These are phyloP conservation scores for Poeciliopsis occidentalis DNA, from an alignment of 2,113 vertebrate genomes.

Conservation along the genomic window DNA sequence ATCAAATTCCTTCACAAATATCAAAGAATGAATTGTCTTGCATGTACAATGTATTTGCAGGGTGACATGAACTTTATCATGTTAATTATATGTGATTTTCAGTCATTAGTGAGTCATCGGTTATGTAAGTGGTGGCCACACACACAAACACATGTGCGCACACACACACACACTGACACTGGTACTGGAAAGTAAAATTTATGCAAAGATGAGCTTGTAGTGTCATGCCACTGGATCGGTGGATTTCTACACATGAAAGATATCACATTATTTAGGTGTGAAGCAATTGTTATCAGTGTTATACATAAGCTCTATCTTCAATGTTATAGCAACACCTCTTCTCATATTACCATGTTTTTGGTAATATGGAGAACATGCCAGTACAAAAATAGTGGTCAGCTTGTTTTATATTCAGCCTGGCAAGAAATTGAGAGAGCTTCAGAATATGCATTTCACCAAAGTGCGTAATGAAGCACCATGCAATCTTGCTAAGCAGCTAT, in stretches of 20 bases:
- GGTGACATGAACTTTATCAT: conserved; percentile 62
- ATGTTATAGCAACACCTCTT: background rate
- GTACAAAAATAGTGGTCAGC: background rate
- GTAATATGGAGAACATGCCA: background rate
- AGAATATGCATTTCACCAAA: background rate
- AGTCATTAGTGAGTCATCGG: conserved; percentile 63
- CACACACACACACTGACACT: conserved; percentile 16
- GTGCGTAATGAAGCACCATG: background rate
- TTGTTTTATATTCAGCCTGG: background rate
- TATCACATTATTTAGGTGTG: conserved; percentile 15
- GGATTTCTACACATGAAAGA: conserved; percentile 14
- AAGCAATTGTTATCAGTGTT: conserved; percentile 9
- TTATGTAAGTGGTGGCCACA: conserved; percentile 58
- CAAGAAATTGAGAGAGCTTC: background rate
- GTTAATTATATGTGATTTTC: conserved; percentile 66
- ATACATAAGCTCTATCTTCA: conserved; percentile 6
- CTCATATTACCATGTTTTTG: background rate
- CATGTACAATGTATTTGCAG: conserved; percentile 35
- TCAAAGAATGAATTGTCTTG: conserved; percentile 34
- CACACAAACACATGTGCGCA: background rate
- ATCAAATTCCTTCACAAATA: conserved; percentile 16
- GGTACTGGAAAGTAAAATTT: conserved; percentile 14
- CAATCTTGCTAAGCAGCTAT: background rate
- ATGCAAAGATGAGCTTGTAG: conserved; percentile 17
- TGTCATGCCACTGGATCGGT: conserved; percentile 16